Evolutionary conservation across 2,113 vertebrate genomes (phyloP), one percentile per base, ranked within the genome.

Genomic region (Siniperca knerii): DNA sequence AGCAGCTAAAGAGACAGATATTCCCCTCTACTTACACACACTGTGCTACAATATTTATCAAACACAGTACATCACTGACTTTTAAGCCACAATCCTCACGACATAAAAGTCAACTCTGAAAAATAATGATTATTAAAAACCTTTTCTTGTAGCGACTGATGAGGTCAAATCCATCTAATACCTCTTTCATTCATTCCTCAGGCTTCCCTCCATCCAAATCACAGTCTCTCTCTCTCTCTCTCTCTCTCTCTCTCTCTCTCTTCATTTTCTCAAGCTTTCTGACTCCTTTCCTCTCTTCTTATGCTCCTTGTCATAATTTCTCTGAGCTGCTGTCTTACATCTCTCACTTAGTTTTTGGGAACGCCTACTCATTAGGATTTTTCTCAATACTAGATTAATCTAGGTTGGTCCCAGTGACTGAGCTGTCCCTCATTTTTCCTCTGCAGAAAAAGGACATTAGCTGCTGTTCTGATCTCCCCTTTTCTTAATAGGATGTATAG

Each of bases 91-190:
- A 85, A 74, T 69, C 40, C 66, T 74, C 18, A 16, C 44, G 65
- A 81, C 72, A 77, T 50, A 70, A 77, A 82, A 80, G 52, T 81
- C 77, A 86, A 77, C 42, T 71, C 57, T 48, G 55, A 77, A 74
- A 83, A 83, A 79, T 64, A 77, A 64, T 15, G 2, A 72, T 70
- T 75, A 58, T 72, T 29, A 70, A 87, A 75, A 87, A 52, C 62
- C 21, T 85, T 82, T 82, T 76, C 60, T 76, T 54, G 84, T 66
- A 72, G 68, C 33, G 16, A 85, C 25, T 60, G 70, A 90, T 87
- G 89, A 78, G 75, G 78, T 85, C 68, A 83, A 8, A 82, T 86
- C 58, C 33, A 66, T 75, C 65, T 67, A 85, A 83, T 82, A 44
- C 54, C 25, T 33, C 78, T 72, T 80, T 87, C 60, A 40, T 66